Evolutionary conservation across 2,888 invertebrate species (phyloP), one percentile per base, ranked within the genome.

Genomic region (Mythimna vitellina): DNA sequence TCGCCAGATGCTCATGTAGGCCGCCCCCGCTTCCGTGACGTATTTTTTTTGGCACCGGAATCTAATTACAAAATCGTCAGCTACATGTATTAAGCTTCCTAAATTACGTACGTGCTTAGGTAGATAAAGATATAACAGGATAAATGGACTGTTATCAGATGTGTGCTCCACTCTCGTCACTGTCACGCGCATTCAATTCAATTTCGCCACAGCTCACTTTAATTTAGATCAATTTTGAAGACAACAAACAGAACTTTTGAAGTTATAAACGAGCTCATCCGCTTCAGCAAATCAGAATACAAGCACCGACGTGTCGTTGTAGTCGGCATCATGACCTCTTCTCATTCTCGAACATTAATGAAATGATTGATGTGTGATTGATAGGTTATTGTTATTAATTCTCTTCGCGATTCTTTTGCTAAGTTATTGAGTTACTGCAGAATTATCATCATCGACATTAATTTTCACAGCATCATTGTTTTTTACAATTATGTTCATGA

Each of bases 151-250:
- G 64, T 70, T 71, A 67, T 72, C 58, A 70, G 69, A 73, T 67
- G 38, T 46, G 32, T 64, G 29, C 29, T 80, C 57, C 58, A 64
- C 65, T 73, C 73, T 81, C 62, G 73, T 76, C 78, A 80, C 60
- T 76, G 79, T 88, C 88, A 89, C 86, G 84, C 84, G 87, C 82
- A 80, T 84, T 78, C 81, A 87, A 88, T 88, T 90, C 82, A 85
- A 86, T 91, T 89, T 88, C 78, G 69, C 80, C 82, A 74, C 78
- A 79, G 82, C 74, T 87, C 83, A 82, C 78, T 87, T 88, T 87
- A 89, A 92, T 92, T 93, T 86, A 91, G 89, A 87, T 76, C 90
- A 91, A 92, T 92, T 90, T 90, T 73, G 81, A 78, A 78, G 76
- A 67, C 81, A 68, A 77, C 78, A 85, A 80, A 84, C 86, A 86